Base-by-base conservation (phyloP, 1,140 invertebrate species). In the Ostrea denselamellosa region DNA sequence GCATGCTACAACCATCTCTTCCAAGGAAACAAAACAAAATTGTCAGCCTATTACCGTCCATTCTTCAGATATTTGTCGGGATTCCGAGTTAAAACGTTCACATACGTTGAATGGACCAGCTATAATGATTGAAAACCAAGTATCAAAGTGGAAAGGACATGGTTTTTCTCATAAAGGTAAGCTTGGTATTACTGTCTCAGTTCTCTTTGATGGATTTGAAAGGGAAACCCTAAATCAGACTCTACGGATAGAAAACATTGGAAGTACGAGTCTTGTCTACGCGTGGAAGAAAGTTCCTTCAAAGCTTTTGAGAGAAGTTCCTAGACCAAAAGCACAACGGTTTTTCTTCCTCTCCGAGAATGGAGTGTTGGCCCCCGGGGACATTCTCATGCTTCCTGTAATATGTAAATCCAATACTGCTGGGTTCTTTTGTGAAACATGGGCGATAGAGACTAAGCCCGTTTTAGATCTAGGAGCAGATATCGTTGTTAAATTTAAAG, bases 331-430 rank as follows among this genome's bases (percentile, higher is more conserved):
- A 19, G 44, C 5, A 12, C 44, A 83, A 17, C 51, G 53, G 17
- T 86, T 86, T 51, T 86, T 77, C 68, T 86, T 86, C 10, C n/a
- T 82, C 8, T 71, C 85, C 19, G 85, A 86, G 51, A 52, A 34
- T 52, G 85, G 85, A 25, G 85, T 86, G 5, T 22, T 86, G 71
- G 44, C 68, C 25, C 68, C 85, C 28, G 68, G 85, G 14, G 85
- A 86, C 25, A 81, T 2, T 25, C 65, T 86, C 19, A 14, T 56
- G 54, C 44, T 86, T 56, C 85, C 85, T 19, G 77, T 86, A 53
- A 51, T 86, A 10, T 86, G 65, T 81, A 86, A 86, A 56, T 71
- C 68, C 9, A 81, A 19, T 5, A 81, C 53, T 9, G 52, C 19
- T 17, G 85, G 85, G 19, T 56, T 86, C 54, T 86, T 82, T 52